Evolutionary conservation across 2,888 invertebrate species (phyloP), one percentile per base, ranked within the genome.

Genomic region (Diogma glabrata): DNA sequence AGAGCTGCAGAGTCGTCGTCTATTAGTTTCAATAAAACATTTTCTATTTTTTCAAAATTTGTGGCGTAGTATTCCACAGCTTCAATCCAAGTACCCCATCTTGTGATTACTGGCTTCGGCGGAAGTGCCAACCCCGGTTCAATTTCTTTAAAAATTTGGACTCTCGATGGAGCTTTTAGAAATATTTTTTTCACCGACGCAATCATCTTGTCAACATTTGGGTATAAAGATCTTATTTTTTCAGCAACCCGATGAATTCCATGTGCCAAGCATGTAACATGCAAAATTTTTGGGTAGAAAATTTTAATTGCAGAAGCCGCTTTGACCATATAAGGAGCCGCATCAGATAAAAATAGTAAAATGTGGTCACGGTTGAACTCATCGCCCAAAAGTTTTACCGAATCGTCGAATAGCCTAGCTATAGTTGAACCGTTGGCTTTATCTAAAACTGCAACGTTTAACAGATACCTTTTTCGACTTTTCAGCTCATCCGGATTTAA

Each of bases 181-280:
- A 65, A 63, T n/a, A 63, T 53, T 50, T 63, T 61, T 55, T 64
- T 61, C 7, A 56, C 43, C 20, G 14, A 48, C 9, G 54, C 52
- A 36, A 63, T 57, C 20, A 64, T 55, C 17, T 49, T 59, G 12
- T 53, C 28, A n/a, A 60, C 59, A 16, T 53, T 23, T 47, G 56
- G 53, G 56, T 53, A 62, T 47, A 53, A 33, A 10, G 26, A 17
- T 53, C 62, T 36, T 22, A 63, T 53, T 30, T 53, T 47, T 57
- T 63, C 62, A 10, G 58, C 58, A 10, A 64, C 57, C 38, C 59
- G 48, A 52, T 63, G 58, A 3, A 64, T 22, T 12, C 54, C 60
- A 54, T 63, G 62, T 12, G 60, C 60, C 38, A 63, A 47, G 54
- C 62, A 64, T 22, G 62, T 63, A n/a, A 57, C 33, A 52, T 64